These are phyloP conservation scores for Leuciscus idus DNA, from an alignment of 2,113 vertebrate species.

Conservation along the genomic window DNA sequence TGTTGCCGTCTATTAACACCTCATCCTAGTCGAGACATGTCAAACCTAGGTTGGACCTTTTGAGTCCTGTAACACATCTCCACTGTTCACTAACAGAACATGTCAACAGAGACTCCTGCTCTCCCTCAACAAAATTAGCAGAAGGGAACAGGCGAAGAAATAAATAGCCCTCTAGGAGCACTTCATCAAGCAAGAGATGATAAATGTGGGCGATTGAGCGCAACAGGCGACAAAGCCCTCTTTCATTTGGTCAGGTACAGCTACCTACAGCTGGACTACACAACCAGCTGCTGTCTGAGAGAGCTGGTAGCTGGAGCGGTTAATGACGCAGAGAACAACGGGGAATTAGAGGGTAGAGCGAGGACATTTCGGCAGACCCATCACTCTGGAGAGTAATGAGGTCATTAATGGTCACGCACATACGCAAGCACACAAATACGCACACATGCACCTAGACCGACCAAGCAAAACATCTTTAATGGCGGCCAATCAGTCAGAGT, in stretches of 20 bases:
- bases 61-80: not conserved
- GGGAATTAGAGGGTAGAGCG: conserved; percentile 60
- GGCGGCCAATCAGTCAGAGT: conserved; percentile 24
- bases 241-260: conserved; percentile 62
- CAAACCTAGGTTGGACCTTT: not conserved
- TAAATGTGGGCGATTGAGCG: conserved; percentile 54
- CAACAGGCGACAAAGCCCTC: conserved; percentile 66
- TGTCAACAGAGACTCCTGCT: not conserved
- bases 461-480: conserved; percentile 40
- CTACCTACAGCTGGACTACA: conserved; percentile 63
- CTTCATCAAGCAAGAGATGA: conserved; percentile 62
- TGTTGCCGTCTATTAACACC: too few relatives aligned
- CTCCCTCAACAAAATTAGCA: conserved; percentile 8
- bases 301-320: not conserved
- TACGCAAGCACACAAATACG: not conserved
- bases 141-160: conserved; percentile 50
- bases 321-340: conserved; percentile 48
- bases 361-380: not conserved
- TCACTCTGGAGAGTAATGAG: conserved; percentile 42
- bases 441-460: conserved; percentile 24
- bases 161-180: conserved; percentile 47
- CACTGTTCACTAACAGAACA: conserved; percentile 4
- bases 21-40: not conserved
- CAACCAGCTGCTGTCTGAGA: conserved; percentile 66
- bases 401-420: not conserved